These are phyloP conservation scores for Drosophila antonietae DNA, from an alignment of 2,888 invertebrate species.

Conservation along the genomic window DNA sequence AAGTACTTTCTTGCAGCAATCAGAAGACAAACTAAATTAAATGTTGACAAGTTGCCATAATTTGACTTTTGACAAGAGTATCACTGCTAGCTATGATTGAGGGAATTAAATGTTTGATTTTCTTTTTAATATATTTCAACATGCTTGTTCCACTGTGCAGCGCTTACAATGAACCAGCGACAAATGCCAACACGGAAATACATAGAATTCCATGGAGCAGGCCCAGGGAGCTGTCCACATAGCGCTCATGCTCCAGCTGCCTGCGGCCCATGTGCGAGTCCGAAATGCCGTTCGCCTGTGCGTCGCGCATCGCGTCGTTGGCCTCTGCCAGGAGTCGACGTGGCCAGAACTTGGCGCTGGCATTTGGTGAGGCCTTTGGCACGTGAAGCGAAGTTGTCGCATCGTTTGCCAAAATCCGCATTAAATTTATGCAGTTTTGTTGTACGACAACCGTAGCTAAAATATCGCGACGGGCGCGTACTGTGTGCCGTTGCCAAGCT, in stretches of 20 bases:
- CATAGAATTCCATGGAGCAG: constrained; percentile 66
- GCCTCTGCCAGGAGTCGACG: constrained; percentile 13
- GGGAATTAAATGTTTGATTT: not conserved
- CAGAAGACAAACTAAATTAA: not conserved
- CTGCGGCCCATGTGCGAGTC: constrained; percentile 4
- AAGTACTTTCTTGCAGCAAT: not conserved
- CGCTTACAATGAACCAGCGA: constrained; percentile 67
- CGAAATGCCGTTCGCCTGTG: constrained; percentile 42
- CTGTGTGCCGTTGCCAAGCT: constrained; percentile 61
- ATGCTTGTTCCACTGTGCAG: constrained; percentile 37
- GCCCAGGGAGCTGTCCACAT: constrained; percentile 33
- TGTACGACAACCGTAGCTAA: constrained; percentile 64
- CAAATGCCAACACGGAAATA: constrained; percentile 80
- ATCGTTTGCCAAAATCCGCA: constrained; percentile 82
- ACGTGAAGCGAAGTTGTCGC: constrained; percentile 71
- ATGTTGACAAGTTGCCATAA: not conserved
- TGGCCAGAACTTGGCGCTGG: constrained; percentile 38
- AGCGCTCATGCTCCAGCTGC: not conserved
- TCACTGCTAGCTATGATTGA: not conserved
- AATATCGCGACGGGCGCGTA: constrained; percentile 59
- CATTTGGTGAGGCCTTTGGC: constrained; percentile 50
- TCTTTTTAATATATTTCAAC: not conserved
- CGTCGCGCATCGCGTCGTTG: constrained; percentile 38
- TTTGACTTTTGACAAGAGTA: not conserved
- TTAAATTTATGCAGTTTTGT: constrained; percentile 83